Evolutionary conservation across 2,113 vertebrate species (phyloP), one percentile per base, ranked within the genome.

Genomic region (Psettodes erumei): DNA sequence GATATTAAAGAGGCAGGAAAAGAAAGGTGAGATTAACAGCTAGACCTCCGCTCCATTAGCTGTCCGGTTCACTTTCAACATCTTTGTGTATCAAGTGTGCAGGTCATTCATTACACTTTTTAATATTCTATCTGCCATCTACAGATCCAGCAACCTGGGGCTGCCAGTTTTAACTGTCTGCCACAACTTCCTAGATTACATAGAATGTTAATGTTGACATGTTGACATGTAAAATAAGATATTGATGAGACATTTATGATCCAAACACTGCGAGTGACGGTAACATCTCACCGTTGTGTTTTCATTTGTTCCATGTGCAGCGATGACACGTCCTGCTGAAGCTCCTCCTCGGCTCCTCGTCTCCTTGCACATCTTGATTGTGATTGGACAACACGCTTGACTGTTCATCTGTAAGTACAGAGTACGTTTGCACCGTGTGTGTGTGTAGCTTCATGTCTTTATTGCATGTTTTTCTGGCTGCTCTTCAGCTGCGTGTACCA

Each of bases 81-180:
- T 42, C 12, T 48, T 28, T 54, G 25, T 38, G 15, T 16, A 12
- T 67, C 42, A 40, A 47, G n/a, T 28, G 25, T 21, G 37, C 23
- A n/a, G 32, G 33, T 53, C 3, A 40, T 30, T 11, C 6, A 50
- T 28, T 25, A n/a, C 19, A 62, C n/a, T n/a, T n/a, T n/a, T n/a
- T n/a, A n/a, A n/a, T n/a, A n/a, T n/a, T n/a, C n/a, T n/a, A 25
- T 3, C n/a, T n/a, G 65, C 40, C 4, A 28, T 60, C 19, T 30
- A 12, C 18, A 18, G 38, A 25, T 53, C n/a, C 2, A 72, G 12
- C n/a, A 35, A 38, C 62, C 19, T 40, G 43, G 43, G 60, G 68
- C 50, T 72, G 53, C 59, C 0, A 54, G 76, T 71, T 70, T 62
- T 10, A 55, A 25, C 68, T 64, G 16, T 75, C n/a, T 25, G 4